Base-by-base conservation (phyloP, 2,888 invertebrate genomes). In the Eristalis intricaria region DNA sequence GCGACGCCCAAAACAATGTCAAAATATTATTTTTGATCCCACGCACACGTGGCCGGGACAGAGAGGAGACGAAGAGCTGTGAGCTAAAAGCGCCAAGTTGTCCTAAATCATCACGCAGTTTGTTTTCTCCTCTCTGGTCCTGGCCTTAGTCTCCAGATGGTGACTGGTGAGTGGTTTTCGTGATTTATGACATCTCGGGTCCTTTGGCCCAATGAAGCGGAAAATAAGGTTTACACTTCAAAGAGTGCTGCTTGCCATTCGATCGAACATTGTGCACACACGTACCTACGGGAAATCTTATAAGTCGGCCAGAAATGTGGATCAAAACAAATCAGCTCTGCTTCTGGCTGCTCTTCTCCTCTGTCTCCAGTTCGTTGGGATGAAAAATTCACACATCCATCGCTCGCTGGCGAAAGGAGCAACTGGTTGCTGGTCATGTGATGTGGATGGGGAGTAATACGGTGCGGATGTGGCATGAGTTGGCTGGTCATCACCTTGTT, bases 161-260 rank as follows among this genome's bases (percentile, higher is more conserved):
- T 82, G 82, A 76, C 76, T 82, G 68, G 65, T 76, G 82, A 82
- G 82, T 82, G 68, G 65, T 75, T 76, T 50, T 79, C 70, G 71
- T 83, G 83, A 87, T 87, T 86, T 83, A 87, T 87, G 71, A 79
- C 75, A 79, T 78, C 75, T 71, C 66, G 74, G 43, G 83, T 87
- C 78, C 83, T 87, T 68, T 87, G 75, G 83, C 43, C 66, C 83
- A 79, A 66, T 87, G 83, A 87, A 76, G 86, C 64, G 83, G 75
- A 87, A 87, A 87, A 87, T 87, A 87, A 87, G 83, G 70, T 87
- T 87, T 83, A 87, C 86, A 87, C 86, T 87, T 87, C 78, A 87
- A 83, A 83, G 86, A 79, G 50, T 79, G 86, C 78, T 79, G 86
- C 78, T 79, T 79, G 83, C 63, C 71, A 86, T 78, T 78, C 77